phyloP scores from a whole-genome alignment of 2,888 invertebrate species.

The Chloroclystis v-ata region DNA sequence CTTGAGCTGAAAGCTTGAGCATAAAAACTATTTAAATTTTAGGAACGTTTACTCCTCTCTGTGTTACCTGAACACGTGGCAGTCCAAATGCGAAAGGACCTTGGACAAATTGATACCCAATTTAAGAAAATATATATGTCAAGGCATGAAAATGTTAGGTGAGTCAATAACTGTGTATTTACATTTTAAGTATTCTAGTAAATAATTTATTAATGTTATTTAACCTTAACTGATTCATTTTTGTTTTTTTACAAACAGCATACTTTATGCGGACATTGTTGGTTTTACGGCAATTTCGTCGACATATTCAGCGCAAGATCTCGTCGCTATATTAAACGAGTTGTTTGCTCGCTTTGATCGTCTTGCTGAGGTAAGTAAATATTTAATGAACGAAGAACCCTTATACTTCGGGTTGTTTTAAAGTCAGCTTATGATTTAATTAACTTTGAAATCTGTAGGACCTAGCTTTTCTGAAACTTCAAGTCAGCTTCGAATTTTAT shows the following conservation, averaged over 20 bases:
- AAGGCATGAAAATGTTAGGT: slow-evolving; percentile 97
- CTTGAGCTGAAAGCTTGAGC: neutral
- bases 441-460: no score
- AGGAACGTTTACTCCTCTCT: slow-evolving; percentile 94
- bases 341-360: slow-evolving; percentile 97
- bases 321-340: slow-evolving; percentile 97
- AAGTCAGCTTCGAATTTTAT: no score
- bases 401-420: neutral
- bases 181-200: neutral
- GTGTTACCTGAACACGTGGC: slow-evolving; percentile 98
- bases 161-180: slow-evolving; percentile 36
- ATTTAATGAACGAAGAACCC: neutral
- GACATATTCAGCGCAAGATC: slow-evolving; percentile 95
- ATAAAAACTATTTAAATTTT: no score
- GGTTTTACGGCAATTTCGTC: slow-evolving; percentile 98
- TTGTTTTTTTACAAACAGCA: slow-evolving; percentile 75
- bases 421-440: no score
- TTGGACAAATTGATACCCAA: slow-evolving; percentile 94
- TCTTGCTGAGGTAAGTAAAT: slow-evolving; percentile 82
- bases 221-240: neutral
- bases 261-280: slow-evolving; percentile 98
- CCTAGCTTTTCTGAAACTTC: no score
- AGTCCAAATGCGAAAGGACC: slow-evolving; percentile 96
- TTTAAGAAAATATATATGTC: slow-evolving; percentile 99
- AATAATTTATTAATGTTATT: neutral